Evolutionary conservation across 1,140 invertebrate species (phyloP).

Genomic region (Idris sp.): DNA sequence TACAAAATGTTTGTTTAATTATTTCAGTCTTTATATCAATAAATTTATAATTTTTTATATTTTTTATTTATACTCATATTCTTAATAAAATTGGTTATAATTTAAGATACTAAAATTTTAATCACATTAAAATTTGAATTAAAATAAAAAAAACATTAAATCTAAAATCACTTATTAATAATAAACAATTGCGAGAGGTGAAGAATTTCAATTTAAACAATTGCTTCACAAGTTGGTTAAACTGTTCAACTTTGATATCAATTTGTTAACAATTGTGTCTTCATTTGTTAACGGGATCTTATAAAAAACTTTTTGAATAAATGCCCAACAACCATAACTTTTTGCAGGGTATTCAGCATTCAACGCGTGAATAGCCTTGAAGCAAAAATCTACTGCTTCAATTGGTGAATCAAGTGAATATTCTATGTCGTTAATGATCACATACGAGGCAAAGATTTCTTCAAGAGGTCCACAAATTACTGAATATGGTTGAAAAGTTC

Average conservation of each 20-base stretch:
- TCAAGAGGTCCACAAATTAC: conserved; percentile 9
- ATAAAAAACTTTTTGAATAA: conserved; percentile 21
- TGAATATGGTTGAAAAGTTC: conserved; percentile 30
- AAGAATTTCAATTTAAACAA: background rate
- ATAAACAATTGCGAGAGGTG: background rate
- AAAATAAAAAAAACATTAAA: no score
- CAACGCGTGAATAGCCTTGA: conserved; percentile 20
- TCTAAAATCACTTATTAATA: no score
- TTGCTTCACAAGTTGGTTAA: no score
- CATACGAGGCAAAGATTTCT: conserved; percentile 9
- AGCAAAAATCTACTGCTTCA: conserved; percentile 16
- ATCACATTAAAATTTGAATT: no score
- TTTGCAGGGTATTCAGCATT: conserved; percentile 13
- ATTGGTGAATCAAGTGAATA: conserved; percentile 16
- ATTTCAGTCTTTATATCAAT: no score
- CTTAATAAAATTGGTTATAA: no score
- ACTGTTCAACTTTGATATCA: background rate
- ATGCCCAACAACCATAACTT: conserved; percentile 10
- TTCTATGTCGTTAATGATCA: conserved; percentile 13
- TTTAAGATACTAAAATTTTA: no score
- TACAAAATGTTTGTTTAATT: conserved; percentile 15
- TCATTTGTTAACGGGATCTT: background rate
- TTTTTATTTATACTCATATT: no score
- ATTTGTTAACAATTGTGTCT: conserved; percentile 15
- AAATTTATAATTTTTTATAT: no score